Conservation (phyloP, 2,888 invertebrate genomes). For the Balanococcus diminutus region DNA sequence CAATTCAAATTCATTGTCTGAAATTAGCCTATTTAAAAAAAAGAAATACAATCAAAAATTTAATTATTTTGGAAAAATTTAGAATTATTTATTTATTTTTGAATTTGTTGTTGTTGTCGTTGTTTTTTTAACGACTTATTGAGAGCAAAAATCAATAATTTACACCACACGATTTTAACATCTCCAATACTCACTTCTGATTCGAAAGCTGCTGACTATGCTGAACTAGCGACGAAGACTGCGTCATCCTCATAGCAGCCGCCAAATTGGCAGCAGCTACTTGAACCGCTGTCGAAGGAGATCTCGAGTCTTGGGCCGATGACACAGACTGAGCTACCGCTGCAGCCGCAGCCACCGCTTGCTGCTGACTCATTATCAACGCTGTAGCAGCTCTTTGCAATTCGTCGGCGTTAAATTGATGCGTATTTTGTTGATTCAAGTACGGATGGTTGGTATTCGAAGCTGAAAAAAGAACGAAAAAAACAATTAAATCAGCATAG, state of each 20-base stretch:
- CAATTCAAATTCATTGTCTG: no score
- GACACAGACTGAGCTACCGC: constrained; percentile 70
- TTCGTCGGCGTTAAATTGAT: constrained; percentile 60
- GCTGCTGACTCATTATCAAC: constrained; percentile 59
- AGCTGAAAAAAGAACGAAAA: constrained; percentile 16
- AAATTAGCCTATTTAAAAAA: no score
- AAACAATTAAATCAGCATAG: neutral
- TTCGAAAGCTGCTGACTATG: constrained; percentile 56
- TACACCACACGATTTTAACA: no score
- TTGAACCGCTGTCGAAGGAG: constrained; percentile 68
- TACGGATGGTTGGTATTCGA: constrained; percentile 57
- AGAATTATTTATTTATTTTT: no score
- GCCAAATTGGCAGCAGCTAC: constrained; percentile 78
- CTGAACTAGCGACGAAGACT: constrained; percentile 56
- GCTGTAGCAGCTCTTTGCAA: constrained; percentile 59
- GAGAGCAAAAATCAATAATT: no score
- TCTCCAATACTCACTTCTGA: constrained; percentile 56
- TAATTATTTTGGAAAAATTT: no score
- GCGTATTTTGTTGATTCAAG: constrained; percentile 58
- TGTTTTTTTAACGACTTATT: no score
- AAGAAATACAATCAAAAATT: no score
- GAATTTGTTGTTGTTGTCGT: no score
- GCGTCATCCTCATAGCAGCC: constrained; percentile 71
- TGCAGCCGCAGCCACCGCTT: constrained; percentile 69
- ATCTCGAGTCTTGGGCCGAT: constrained; percentile 47